These are phyloP conservation scores for Lasioglossum lativentre DNA, from an alignment of 2,888 invertebrate genomes.

Conservation along the genomic window DNA sequence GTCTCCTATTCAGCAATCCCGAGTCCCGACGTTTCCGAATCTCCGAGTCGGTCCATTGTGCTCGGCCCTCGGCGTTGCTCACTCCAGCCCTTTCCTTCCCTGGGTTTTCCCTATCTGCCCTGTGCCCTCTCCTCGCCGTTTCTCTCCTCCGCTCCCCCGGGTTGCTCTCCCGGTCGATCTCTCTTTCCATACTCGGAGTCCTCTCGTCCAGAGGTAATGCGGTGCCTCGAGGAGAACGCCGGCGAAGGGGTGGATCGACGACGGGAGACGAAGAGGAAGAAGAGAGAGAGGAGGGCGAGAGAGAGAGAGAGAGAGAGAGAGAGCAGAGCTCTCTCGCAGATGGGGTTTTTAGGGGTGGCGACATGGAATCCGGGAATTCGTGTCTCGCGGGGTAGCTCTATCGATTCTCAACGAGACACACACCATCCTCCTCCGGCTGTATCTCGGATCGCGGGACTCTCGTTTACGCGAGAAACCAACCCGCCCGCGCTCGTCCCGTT, in stretches of 20 bases:
- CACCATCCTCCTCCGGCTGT: conserved; percentile 70
- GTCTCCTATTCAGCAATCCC: conserved; percentile 80
- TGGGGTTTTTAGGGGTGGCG: conserved; percentile 78
- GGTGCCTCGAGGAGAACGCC: conserved; percentile 62
- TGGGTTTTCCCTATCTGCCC: conserved; percentile 44
- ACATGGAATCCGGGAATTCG: conserved; percentile 79
- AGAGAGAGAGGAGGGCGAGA: conserved; percentile 34
- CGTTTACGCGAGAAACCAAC: conserved; percentile 49
- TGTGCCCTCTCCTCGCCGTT: conserved; percentile 41
- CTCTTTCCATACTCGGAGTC: conserved; percentile 64
- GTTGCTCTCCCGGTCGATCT: conserved; percentile 54
- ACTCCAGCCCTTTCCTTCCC: conserved; percentile 53
- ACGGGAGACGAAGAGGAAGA: conserved; percentile 46
- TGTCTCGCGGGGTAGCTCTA: conserved; percentile 78
- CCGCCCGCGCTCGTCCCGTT: conserved; percentile 25
- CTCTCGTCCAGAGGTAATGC: conserved; percentile 75
- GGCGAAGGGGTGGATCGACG: conserved; percentile 68
- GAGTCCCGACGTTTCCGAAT: conserved; percentile 82
- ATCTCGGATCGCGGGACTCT: conserved; percentile 66
- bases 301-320: no score
- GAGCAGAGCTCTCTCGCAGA: conserved; percentile 68
- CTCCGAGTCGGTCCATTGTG: conserved; percentile 79
- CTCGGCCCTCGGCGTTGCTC: conserved; percentile 69
- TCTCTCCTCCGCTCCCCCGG: conserved; percentile 33
- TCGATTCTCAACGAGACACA: conserved; percentile 80